Evolutionary conservation across 2,888 invertebrate species (phyloP), one percentile per base, ranked within the genome.

Genomic region (Drosophila stalkeri): DNA sequence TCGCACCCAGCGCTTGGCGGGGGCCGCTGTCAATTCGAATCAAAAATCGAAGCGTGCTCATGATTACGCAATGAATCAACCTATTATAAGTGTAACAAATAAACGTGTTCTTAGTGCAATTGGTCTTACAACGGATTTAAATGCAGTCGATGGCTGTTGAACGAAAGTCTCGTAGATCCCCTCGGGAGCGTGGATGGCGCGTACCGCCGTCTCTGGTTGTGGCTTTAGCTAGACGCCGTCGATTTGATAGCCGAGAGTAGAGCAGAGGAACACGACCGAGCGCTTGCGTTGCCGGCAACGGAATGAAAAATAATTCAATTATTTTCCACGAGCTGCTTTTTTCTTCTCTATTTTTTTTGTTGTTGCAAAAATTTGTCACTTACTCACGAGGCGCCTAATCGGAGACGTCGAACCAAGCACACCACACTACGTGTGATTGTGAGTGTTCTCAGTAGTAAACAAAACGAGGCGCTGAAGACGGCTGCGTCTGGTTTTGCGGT

Each of bases 251-350:
- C 49, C 56, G 52, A 41, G 55, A 55, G 55, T 39, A 41, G 39
- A 55, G 23, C 55, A 27, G 20, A 70, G 27, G n/a, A 46, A 77
- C 78, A 86, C 88, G 72, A 81, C 90, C 78, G 76, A 77, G 57
- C 87, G 82, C 83, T 77, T 77, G 75, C 84, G 88, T 81, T 86
- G 89, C 80, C 91, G 83, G 81, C 85, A 75, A 77, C 80, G 77
- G 81, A 90, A 90, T 89, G 90, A 89, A 90, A 79, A 80, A 85
- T 75, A 89, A 86, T 75, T 86, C 79, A 89, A 87, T 90, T 89
- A 89, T 87, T 89, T 89, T 82, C 71, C 80, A 86, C 87, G 68
- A 79, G 70, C 63, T 49, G 51, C 68, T 73, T 37, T 31, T 44
- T 44, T 44, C 31, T 44, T 20, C 9, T 44, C 4, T 33, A 1